These are phyloP conservation scores for Entomobrya multifasciata DNA, from an alignment of 2,888 invertebrate species.

Conservation along the genomic window DNA sequence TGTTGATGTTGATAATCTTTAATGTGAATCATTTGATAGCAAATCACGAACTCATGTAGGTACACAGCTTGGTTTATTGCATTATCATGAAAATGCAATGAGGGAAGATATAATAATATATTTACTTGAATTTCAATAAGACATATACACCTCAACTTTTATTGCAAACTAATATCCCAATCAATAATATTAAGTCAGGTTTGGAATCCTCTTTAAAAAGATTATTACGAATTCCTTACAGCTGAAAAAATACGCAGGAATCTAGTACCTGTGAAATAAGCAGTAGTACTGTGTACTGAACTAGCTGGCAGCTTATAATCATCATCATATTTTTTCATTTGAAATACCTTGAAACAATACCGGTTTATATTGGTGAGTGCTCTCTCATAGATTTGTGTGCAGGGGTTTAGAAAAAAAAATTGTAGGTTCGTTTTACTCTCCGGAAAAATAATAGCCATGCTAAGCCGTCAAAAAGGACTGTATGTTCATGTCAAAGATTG, in stretches of 20 bases:
- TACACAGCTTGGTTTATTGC: too few species aligned
- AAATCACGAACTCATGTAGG: too few species aligned
- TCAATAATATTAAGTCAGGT: conserved; percentile 35
- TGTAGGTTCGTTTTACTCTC: conserved; percentile 59
- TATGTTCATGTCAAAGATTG: neutral
- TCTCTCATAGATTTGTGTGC: neutral
- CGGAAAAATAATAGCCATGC: conserved; percentile 57
- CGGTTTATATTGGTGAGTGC: conserved; percentile 45
- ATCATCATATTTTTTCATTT: neutral
- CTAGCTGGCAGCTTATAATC: neutral
- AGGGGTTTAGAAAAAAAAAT: conserved; percentile 1
- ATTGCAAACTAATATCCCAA: conserved; percentile 36
- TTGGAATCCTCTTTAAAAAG: conserved; percentile 1
- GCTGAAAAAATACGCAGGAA: neutral
- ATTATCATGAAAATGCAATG: conserved; percentile 33
- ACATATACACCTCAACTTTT: neutral
- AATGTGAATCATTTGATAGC: too few species aligned
- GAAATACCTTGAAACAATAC: conserved; percentile 55
- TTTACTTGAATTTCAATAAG: conserved; percentile 24
- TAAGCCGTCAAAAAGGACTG: neutral
- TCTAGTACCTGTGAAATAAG: too few species aligned
- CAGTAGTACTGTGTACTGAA: too few species aligned
- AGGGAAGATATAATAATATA: too few species aligned
- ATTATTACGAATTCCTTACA: neutral
- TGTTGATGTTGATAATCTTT: too few species aligned